Percentiles rank a stretch among this genome's conserved stretches.
These are phyloP conservation scores for Polietes domitor DNA, from an alignment of 2,888 invertebrate genomes.

Conservation along the genomic window DNA sequence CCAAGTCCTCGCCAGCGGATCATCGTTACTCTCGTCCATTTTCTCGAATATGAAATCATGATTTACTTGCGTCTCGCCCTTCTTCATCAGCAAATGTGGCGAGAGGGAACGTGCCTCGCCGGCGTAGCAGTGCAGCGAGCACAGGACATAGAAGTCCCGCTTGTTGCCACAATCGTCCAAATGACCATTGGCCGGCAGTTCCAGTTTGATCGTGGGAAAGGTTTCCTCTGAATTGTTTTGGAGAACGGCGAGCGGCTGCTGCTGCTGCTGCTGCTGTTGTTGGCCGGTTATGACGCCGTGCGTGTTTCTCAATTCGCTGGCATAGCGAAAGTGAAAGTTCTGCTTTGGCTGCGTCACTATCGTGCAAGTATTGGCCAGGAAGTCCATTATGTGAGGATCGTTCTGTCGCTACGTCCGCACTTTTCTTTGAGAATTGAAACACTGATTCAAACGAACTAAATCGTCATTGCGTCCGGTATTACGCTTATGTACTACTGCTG, in stretches of 20 bases:
- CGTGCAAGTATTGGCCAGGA: neutral
- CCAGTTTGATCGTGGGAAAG: neutral
- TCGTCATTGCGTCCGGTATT: too few species aligned
- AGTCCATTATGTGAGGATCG: neutral
- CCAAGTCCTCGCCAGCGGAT: constrained; percentile 21
- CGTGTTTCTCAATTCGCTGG: neutral
- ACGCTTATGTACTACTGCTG: too few species aligned
- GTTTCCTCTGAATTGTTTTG: neutral
- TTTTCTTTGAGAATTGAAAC: too few species aligned
- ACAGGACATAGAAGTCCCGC: constrained; percentile 50
- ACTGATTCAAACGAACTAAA: too few species aligned
- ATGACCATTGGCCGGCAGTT: neutral
- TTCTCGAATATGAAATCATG: constrained; percentile 38
- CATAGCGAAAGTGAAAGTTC: constrained; percentile 26
- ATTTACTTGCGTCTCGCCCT: neutral
- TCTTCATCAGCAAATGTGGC: constrained; percentile 37
- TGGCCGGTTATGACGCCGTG: constrained; percentile 48
- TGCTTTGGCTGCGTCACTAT: constrained; percentile 9
- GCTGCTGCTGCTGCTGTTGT: neutral
- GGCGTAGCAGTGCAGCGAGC: constrained; percentile 39
- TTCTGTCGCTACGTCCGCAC: too few species aligned
- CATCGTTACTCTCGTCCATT: constrained; percentile 8
- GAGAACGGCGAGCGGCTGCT: neutral
- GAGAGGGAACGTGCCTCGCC: neutral
- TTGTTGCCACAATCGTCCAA: constrained; percentile 29